These are phyloP conservation scores for Rhagonycha lutea DNA, from an alignment of 2,888 invertebrate species.

Conservation along the genomic window DNA sequence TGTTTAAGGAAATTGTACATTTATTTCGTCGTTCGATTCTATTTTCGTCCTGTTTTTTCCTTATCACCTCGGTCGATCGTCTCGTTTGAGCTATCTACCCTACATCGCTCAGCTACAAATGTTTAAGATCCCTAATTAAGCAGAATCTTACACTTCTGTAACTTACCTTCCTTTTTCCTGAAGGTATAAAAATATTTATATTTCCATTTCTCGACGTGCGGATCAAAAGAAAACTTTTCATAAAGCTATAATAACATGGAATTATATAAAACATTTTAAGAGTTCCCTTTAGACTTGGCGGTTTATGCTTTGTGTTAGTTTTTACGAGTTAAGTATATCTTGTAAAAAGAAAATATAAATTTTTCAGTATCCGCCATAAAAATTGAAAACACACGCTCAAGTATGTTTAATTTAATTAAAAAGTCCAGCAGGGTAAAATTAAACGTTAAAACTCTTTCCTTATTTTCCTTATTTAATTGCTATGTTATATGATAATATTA, in stretches of 20 bases:
- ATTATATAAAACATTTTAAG: constrained; percentile 1
- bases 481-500: background rate
- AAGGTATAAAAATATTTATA: background rate
- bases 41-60: background rate
- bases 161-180: too few relatives aligned
- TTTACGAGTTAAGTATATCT: background rate
- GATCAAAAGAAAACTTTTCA: background rate
- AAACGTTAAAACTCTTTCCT: background rate
- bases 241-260: background rate
- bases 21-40: background rate
- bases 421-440: background rate
- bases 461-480: background rate
- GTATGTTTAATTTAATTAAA: background rate
- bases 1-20: background rate
- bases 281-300: background rate
- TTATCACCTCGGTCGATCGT: background rate
- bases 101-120: background rate
- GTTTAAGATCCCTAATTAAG: background rate
- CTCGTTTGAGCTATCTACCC: background rate
- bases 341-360: background rate
- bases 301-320: constrained; percentile 1
- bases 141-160: background rate
- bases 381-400: background rate
- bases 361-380: background rate
- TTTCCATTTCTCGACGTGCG: background rate